Evolutionary conservation across 1,140 invertebrate genomes (phyloP), one percentile per base, ranked within the genome.

Genomic region (Cyrtorhinus lividipennis): DNA sequence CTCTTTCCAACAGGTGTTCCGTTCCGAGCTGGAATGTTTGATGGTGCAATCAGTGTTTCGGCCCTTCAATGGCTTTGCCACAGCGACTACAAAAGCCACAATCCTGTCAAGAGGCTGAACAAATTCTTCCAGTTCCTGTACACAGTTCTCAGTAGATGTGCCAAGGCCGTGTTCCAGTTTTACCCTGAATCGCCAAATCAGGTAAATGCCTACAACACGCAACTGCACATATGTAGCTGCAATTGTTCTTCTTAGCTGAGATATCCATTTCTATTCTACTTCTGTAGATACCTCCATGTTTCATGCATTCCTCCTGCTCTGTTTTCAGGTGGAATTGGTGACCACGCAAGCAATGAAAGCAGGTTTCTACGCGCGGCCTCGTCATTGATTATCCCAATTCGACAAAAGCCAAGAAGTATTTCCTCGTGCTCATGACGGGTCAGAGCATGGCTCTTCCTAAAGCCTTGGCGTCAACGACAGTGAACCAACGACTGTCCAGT

Each of bases 61-160:
- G 95, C 95, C 0, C 73, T 99, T n/a, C 97, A 99, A 73, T 99
- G 97, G 97, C 77, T 99, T 0, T 99, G 96, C 72, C 98, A 99
- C 82, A 94, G 94, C 13, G 95, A 99, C 73, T 93, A 95, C 77
- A 83, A 79, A 45, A 80, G 78, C 62, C 93, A 99, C 71, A 85
- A 92, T 71, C 95, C 96, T 15, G 80, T 85, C 2, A 93, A 95
- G 75, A 80, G 97, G 72, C 74, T 99, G 2, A 81, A 87, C 63
- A 86, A 81, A 70, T 98, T 99, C 73, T 99, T 99, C 71, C 86
- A 85, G 61, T 83, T 88, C 20, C 77, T 99, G 12, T 98, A 92
- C 77, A 83, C 89, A 0, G 84, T 80, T 71, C 76, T 98, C 73
- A 83, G 80, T 63, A 79, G 89, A 69, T 88, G 86, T 59, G 86